Base-by-base conservation (phyloP, 2,113 vertebrate genomes). In the Columbina picui region DNA sequence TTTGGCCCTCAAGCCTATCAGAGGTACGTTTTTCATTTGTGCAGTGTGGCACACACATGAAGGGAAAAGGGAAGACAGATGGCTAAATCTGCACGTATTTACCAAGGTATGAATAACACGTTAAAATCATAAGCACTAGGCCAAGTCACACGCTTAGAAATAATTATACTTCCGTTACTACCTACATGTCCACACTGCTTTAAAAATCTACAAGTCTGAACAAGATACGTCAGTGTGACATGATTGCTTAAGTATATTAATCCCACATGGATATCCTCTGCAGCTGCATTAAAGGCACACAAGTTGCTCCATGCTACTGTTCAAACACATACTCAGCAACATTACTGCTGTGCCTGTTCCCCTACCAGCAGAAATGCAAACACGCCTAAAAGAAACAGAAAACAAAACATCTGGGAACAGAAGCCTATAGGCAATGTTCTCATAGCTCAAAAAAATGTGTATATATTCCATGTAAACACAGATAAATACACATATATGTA, bases 161-260 rank as follows among this genome's bases (percentile, higher is more conserved):
- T 91, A 89, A 94, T 94, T 86, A 75, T 64, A 77, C 70, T 96
- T 96, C 90, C 55, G 32, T 83, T 80, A 47, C 92, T 90, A 87
- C 75, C 76, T 92, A 76, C 92, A 92, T 92, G 88, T 92, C 90
- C 91, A 63, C 71, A 57, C 70, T 45, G 92, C 92, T 91, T 90
- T 70, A 90, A 97, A 96, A 95, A 87, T 38, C 87, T 75, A 36
- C 95, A 95, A 95, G 95, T 82, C 96, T 87, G 90, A 95, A 94
- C 94, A 96, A 89, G 95, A 78, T 57, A 87, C 63, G 80, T 86
- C 90, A 94, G 76, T 16, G 64, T 79, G 93, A 93, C 93, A 92
- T 1, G 81, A 95, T 65, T 32, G 5, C 84, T 91, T 86, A 75
- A 89, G 84, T 84, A 65, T 76, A 92, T 81, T 94, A 94, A 91